phyloP scores from a whole-genome alignment of 1,140 invertebrate species.

The Drosophila persimilis region DNA sequence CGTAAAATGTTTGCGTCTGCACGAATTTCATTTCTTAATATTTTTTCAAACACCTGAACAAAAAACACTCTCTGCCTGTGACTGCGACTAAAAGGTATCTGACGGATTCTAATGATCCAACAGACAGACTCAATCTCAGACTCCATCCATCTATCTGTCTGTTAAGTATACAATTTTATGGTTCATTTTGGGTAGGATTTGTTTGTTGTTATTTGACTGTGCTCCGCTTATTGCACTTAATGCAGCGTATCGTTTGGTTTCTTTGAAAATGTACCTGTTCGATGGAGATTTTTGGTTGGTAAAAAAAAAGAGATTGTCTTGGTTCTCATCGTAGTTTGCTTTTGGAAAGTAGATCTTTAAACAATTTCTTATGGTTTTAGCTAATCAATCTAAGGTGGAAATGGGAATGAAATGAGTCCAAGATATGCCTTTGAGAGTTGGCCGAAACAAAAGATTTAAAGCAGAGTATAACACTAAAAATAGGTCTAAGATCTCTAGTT shows the following conservation, averaged over 20 bases:
- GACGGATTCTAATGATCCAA: conserved; percentile 26
- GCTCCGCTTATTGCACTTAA: conserved; percentile 44
- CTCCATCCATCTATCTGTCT: conserved; percentile 6
- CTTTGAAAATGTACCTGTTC: conserved; percentile 46
- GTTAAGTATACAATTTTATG: conserved; percentile 58
- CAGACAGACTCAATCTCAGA: neutral
- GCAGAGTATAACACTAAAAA: no score
- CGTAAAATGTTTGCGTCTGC: conserved; percentile 47
- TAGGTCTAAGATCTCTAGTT: no score
- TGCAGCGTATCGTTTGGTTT: conserved; percentile 54
- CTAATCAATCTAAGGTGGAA: conserved; percentile 28
- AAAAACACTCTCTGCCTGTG: neutral
- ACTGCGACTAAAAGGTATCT: conserved; percentile 1
- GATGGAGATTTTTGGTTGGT: conserved; percentile 10
- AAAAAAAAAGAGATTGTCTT: conserved; percentile 36
- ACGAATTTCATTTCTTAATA: conserved; percentile 71
- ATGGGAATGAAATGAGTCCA: neutral
- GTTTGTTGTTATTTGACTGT: conserved; percentile 46
- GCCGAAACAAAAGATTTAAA: no score
- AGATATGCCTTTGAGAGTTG: neutral
- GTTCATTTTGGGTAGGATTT: conserved; percentile 56
- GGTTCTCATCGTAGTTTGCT: conserved; percentile 7
- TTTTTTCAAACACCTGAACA: conserved; percentile 66
- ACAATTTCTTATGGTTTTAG: conserved; percentile 30
- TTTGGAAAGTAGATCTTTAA: conserved; percentile 28